Evolutionary conservation across 2,797 vertebrate genomes (phyloP).

Genomic region (Choloepus didactylus): DNA sequence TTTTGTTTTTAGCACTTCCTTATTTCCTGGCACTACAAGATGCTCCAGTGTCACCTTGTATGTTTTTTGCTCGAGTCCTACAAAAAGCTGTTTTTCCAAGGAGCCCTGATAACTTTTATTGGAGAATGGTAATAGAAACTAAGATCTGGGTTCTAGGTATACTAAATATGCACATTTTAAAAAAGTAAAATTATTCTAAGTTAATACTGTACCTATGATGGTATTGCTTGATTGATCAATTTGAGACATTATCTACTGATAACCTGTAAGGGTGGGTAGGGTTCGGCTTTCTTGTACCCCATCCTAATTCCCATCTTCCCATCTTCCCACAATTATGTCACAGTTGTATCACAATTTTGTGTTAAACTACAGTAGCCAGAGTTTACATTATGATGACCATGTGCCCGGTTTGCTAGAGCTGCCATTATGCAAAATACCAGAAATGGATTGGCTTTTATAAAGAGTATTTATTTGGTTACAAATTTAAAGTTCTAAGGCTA

Average conservation of each 20-base stretch:
- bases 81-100: background rate
- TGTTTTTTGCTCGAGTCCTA: background rate
- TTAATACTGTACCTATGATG: background rate
- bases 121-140: background rate
- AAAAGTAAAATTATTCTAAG: background rate
- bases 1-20: background rate
- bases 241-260: background rate
- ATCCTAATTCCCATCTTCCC: background rate
- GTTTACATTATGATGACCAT: background rate
- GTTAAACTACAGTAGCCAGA: background rate
- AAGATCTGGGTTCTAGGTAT: background rate
- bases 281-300: background rate
- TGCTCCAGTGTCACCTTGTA: background rate
- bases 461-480: too few species aligned
- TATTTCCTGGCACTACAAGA: background rate
- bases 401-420: too few species aligned
- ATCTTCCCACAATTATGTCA: background rate
- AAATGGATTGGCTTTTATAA: too few species aligned
- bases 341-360: background rate
- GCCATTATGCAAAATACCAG: too few species aligned
- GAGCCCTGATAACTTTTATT: background rate
- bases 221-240: background rate
- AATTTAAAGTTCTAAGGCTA: too few species aligned
- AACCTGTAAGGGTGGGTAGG: background rate
- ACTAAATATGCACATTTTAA: background rate